Evolutionary conservation across 2,113 vertebrate genomes (phyloP), one percentile per base, ranked within the genome.

Genomic region (Platanista minor): DNA sequence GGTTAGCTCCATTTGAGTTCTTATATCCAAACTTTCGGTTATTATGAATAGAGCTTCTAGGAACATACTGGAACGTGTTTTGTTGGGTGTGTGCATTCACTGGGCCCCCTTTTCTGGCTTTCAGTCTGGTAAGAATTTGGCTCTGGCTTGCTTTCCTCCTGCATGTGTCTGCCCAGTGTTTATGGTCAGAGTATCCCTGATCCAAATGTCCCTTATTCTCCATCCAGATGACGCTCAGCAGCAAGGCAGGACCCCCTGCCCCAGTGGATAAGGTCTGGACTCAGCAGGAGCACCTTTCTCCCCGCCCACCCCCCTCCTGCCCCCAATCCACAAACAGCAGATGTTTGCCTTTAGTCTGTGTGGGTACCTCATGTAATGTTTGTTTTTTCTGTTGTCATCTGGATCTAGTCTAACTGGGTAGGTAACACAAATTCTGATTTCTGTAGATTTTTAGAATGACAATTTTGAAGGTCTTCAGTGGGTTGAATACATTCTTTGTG

Each of bases 391-490:
- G 0, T 71, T 77, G 81, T 52, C 33, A 27, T 66, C 29, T 54
- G 49, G 21, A 59, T 94, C 2, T 71, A 67, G 29, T 31, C 9
- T 27, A 71, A n/a, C 59, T 80, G 62, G 62, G 12, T 90, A 85
- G 54, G 59, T 66, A 92, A n/a, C 33, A 59, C 64, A 92, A 72
- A 39, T 69, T 95, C 36, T 81, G 41, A 66, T 96, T 61, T 83
- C 29, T 83, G 2, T 49, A 49, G 5, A 23, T 80, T 59, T 92
- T 83, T 92, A 80, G 27, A 86, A 77, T 29, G 14, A 33, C 8
- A 49, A 4, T 90, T 71, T 80, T 59, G 78, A 57, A 89, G 4
- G 6, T 84, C 78, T 64, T 84, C 31, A 84, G 2, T 69, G 52
- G 54, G 9, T 87, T 87, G n/a, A 71, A 33, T 72, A 27, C 7